These are phyloP conservation scores for Plestiodon gilberti DNA, from an alignment of 2,113 vertebrate genomes.

Conservation along the genomic window DNA sequence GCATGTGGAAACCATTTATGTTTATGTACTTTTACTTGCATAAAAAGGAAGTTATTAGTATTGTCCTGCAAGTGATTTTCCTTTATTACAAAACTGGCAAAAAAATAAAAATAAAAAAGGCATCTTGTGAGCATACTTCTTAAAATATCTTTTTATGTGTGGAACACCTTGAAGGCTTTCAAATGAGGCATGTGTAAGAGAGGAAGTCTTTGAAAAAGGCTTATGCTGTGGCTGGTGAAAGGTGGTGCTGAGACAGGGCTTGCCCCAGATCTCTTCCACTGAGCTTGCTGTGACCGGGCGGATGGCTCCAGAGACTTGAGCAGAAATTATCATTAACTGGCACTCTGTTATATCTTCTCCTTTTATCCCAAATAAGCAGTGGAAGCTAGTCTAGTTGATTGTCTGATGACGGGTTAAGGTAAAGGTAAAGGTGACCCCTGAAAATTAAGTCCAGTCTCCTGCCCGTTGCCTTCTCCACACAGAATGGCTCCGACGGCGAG, in stretches of 20 bases:
- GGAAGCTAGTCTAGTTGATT: too few relatives aligned
- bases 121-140: conserved; percentile 52
- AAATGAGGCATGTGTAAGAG: conserved; percentile 44
- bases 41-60: conserved; percentile 55
- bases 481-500: too few relatives aligned
- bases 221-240: neutral
- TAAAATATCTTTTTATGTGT: conserved; percentile 49
- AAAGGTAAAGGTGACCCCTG: too few relatives aligned
- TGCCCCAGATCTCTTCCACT: neutral
- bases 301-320: too few relatives aligned
- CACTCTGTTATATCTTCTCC: too few relatives aligned
- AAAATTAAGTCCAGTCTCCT: too few relatives aligned
- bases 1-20: conserved; percentile 70
- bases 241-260: neutral
- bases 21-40: conserved; percentile 42
- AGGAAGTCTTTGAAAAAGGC: neutral
- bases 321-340: too few relatives aligned
- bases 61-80: conserved; percentile 60
- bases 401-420: too few relatives aligned
- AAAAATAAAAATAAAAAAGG: conserved; percentile 55
- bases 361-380: too few relatives aligned
- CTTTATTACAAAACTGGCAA: conserved; percentile 64
- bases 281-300: neutral
- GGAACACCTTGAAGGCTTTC: conserved; percentile 37
- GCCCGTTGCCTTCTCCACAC: too few relatives aligned